Evolutionary conservation across 2,797 vertebrate genomes (phyloP), one percentile per base, ranked within the genome.

Genomic region (Pagetopsis macropterus): DNA sequence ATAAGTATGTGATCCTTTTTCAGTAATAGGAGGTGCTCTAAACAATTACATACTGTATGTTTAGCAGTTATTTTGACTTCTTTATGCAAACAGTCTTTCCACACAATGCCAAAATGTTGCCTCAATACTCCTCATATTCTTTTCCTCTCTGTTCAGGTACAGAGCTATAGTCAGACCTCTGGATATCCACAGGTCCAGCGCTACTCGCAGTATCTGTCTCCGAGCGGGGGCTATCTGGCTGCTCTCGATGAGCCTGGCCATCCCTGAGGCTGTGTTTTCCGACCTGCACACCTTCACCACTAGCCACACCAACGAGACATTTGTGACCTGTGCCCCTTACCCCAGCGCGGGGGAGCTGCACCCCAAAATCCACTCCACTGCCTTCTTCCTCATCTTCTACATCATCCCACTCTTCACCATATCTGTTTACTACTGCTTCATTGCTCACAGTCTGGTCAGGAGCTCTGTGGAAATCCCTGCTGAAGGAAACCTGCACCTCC

Each of bases 351-450:
- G 96, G 66, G 94, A 96, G 41, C 91, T 99, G 66, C 97, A 98
- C 85, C 97, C 97, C 0, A 98, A 96, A 94, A 97, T 99, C 84
- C 98, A 99, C 80, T 98, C 98, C 73, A 97, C 94, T 75, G 95
- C 94, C 46, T 98, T 95, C 49, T 98, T 99, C 87, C 94, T 99
- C 57, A 95, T 97, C 88, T 97, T 98, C 90, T 99, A 99, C 71
- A 50, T 98, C 81, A 94, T 98, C 61, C 98, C 98, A 0, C 94
- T 99, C 23, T 91, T 95, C n/a, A 94, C 98, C 78, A 99, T 99
- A 89, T 97, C 96, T 0, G 92, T 98, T 5, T 99, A 98, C 88
- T 99, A 99, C 88, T 95, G 94, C 87, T 97, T 97, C 92, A 99
- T 99, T 68, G 97, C 98, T 72, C 95, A 89, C 84, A 97, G 97